These are phyloP conservation scores for Agrilus cyanescens DNA, from an alignment of 2,888 invertebrate genomes.

Conservation along the genomic window DNA sequence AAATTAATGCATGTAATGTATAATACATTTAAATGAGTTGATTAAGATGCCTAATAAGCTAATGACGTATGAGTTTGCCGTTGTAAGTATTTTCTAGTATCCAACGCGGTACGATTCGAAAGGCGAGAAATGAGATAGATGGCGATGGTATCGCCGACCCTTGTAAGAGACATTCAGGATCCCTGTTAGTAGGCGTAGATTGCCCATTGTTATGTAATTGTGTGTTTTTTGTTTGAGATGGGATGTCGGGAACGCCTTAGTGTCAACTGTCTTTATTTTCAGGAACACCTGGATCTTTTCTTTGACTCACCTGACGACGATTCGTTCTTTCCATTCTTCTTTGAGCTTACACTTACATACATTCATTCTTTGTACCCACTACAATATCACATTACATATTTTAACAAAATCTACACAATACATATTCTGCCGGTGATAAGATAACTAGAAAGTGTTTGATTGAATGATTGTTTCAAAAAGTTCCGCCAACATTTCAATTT, in stretches of 20 bases:
- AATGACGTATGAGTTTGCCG: background rate
- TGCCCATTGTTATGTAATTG: constrained; percentile 37
- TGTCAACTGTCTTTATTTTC: constrained; percentile 34
- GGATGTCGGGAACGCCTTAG: constrained; percentile 34
- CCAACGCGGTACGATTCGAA: constrained; percentile 13
- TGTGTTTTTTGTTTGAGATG: constrained; percentile 35
- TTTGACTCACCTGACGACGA: constrained; percentile 1
- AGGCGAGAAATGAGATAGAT: constrained; percentile 23
- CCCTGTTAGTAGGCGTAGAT: constrained; percentile 38
- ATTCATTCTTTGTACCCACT: constrained; percentile 2
- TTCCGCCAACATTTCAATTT: no score
- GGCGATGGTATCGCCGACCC: constrained; percentile 24
- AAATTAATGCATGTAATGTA: no score
- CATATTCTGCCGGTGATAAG: no score
- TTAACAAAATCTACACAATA: no score
- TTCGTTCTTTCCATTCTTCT: background rate
- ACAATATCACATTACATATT: background rate
- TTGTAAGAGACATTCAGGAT: constrained; percentile 35
- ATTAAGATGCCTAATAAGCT: no score
- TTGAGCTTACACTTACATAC: constrained; percentile 2
- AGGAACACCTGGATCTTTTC: constrained; percentile 29
- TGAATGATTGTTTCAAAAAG: no score
- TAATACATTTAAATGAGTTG: no score
- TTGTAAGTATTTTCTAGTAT: background rate
- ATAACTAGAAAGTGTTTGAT: no score